Evolutionary conservation across 2,113 vertebrate genomes (phyloP).

Genomic region (Leptosomus discolor): DNA sequence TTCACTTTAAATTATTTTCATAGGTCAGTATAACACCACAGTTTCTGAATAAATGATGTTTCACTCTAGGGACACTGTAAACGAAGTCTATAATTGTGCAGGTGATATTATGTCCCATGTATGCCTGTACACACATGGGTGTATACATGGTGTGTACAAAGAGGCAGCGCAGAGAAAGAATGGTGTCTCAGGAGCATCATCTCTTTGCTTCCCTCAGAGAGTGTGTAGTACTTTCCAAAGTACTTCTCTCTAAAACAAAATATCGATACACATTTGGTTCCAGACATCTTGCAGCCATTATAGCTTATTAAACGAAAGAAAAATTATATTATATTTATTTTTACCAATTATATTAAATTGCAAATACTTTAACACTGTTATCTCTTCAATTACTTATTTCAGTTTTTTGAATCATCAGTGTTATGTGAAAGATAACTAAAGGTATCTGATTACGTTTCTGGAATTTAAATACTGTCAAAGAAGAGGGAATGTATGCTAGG

Average conservation of each 20-base stretch:
- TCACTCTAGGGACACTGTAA: not conserved
- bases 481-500: rapidly evolving
- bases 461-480: not conserved
- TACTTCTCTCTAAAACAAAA: not conserved
- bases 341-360: not conserved
- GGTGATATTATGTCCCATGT: not conserved
- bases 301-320: not conserved
- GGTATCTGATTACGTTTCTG: not conserved
- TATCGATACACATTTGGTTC: not conserved
- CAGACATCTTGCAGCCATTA: not conserved
- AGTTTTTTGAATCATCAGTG: rapidly evolving
- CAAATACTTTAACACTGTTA: not conserved
- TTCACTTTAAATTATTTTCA: not conserved
- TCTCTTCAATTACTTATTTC: not conserved
- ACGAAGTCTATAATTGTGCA: not conserved
- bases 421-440: not conserved
- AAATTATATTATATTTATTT: too few relatives aligned
- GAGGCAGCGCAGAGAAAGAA: not conserved
- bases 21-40: not conserved
- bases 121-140: not conserved
- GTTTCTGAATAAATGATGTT: not conserved
- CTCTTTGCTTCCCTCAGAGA: not conserved
- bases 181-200: not conserved
- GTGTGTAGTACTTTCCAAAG: not conserved
- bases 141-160: not conserved